These are phyloP conservation scores for Apus apus DNA, from an alignment of 2,113 vertebrate genomes.

Conservation along the genomic window DNA sequence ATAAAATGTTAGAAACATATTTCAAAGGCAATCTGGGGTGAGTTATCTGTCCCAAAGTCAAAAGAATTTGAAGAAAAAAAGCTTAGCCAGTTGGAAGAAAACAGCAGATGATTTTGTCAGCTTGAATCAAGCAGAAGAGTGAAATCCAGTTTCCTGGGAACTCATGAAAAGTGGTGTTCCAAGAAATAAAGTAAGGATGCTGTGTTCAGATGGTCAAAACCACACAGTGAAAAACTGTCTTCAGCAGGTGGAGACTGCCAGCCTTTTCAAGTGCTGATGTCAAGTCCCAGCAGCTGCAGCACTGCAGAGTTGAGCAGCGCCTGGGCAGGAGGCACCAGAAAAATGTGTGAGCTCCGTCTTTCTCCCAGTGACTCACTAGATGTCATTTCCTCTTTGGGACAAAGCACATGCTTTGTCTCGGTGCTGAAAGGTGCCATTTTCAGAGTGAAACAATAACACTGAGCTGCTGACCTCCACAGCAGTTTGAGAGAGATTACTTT, in stretches of 20 bases:
- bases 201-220: constrained; percentile 35
- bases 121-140: background rate
- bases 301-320: background rate
- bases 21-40: background rate
- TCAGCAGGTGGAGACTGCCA: background rate
- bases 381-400: background rate
- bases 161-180: background rate
- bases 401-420: background rate
- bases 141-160: background rate
- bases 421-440: background rate
- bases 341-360: background rate
- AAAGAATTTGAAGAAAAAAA: background rate
- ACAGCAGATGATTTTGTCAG: background rate
- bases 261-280: background rate
- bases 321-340: background rate
- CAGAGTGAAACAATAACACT: background rate
- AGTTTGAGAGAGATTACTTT: background rate
- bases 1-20: background rate
- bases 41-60: background rate
- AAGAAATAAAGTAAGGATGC: background rate
- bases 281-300: background rate
- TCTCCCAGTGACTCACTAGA: background rate
- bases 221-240: background rate
- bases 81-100: background rate
- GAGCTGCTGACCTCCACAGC: background rate